These are phyloP conservation scores for Anguilla megastoma DNA, from an alignment of 2,797 vertebrate species.

Conservation along the genomic window DNA sequence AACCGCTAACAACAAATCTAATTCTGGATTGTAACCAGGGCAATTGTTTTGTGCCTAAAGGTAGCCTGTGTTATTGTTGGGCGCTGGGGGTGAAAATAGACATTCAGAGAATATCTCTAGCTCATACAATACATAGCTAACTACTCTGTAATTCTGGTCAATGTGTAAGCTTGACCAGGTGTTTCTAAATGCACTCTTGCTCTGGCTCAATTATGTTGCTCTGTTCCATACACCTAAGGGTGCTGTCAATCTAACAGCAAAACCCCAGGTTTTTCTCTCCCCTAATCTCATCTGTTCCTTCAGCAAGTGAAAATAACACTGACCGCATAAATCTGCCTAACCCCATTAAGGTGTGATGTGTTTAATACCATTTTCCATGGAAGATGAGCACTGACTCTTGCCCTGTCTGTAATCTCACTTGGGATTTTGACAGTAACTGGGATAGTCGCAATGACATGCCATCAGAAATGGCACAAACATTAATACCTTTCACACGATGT, in stretches of 20 bases:
- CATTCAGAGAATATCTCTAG: neutral
- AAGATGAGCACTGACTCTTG: slow-evolving; percentile 22
- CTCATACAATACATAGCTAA: neutral
- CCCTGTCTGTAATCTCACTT: slow-evolving; percentile 19
- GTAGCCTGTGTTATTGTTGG: neutral
- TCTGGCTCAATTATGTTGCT: neutral
- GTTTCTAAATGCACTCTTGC: neutral
- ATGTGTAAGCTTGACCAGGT: neutral
- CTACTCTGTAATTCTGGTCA: neutral
- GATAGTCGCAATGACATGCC: slow-evolving; percentile 10
- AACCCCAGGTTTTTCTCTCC: neutral
- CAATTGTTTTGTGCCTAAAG: neutral
- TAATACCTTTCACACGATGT: neutral
- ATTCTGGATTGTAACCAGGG: neutral
- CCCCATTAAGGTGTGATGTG: slow-evolving; percentile 27
- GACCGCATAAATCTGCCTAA: slow-evolving; percentile 29
- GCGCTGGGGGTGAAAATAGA: neutral
- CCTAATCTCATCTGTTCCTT: slow-evolving; percentile 27
- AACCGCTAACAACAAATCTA: neutral
- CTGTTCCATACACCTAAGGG: neutral
- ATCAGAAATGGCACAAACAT: slow-evolving; percentile 9
- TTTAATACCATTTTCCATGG: slow-evolving; percentile 31
- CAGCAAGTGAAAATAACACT: slow-evolving; percentile 24
- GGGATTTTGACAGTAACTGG: slow-evolving; percentile 20
- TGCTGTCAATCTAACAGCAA: slow-evolving; percentile 9